Evolutionary conservation across 1,140 invertebrate species (phyloP), one percentile per base, ranked within the genome.

Genomic region (Drosophila tristis): DNA sequence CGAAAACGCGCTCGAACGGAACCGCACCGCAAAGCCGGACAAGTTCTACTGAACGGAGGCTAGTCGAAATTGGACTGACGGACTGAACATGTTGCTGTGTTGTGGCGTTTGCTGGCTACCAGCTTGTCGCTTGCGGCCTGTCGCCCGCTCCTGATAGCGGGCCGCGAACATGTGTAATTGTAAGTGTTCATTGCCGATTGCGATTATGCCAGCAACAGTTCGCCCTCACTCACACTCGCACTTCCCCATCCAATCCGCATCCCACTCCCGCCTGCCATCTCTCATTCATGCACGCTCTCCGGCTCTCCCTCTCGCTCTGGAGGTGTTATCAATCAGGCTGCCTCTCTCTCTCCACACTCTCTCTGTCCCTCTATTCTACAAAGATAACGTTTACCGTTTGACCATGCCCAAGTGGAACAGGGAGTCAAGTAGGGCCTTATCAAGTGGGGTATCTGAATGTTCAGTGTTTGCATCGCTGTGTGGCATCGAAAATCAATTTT

Each of bases 81-180:
- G 54, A 65, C 61, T 49, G 16, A 16, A 16, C 16, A 16, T 16
- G 20, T 20, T 1, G 20, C 20, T 20, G 20, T 20, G 60, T 23
- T 49, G 31, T 56, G 45, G 6, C 23, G 25, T 4, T 47, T 20
- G 51, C 43, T 54, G 60, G 35, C 20, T 31, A 9, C 31, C 9
- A 3, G 29, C 20, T 44, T 47, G 11, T 29, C 31, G 44, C 43
- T 23, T 66, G 35, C 15, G 35, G 26, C 8, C 29, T 31, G 29
- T 31, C 29, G 29, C 29, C 29, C 29, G 31, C 23, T 39, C 15
- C 77, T 80, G 68, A 74, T 89, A 82, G 89, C 80, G 58, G 71
- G 63, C 72, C 71, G 78, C 76, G 70, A 84, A 84, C 80, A 89
- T 84, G 65, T 89, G 84, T 90, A 90, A 90, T 84, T 87, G 84